A percentile compares a stretch with the other conserved stretches of the same genome.
These are phyloP conservation scores for Montipora efflorescens DNA, from an alignment of 64 coral and sea anemone genomes.

Conservation along the genomic window DNA sequence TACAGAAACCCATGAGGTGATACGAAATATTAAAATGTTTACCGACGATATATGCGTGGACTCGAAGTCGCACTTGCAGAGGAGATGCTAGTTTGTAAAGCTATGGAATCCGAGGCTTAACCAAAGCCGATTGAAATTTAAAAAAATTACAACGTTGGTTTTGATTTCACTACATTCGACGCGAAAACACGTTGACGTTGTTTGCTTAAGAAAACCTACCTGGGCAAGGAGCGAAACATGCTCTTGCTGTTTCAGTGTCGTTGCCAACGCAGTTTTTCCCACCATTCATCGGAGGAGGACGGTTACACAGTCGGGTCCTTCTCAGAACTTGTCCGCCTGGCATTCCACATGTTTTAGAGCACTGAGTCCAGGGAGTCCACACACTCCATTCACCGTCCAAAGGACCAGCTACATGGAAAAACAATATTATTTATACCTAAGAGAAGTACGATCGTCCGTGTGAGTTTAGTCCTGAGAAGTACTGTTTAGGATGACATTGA, in stretches of 20 bases:
- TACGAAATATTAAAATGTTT: too few relatives aligned
- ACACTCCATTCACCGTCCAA: conserved; percentile 85
- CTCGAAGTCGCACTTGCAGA: too few relatives aligned
- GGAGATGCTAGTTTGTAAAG: too few relatives aligned
- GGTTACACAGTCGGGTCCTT: conserved; percentile 83
- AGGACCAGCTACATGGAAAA: conserved; percentile 69
- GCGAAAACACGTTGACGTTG: neutral
- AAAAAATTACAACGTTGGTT: too few relatives aligned
- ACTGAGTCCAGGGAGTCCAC: conserved; percentile 81
- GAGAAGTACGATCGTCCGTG: too few relatives aligned
- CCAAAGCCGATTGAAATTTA: too few relatives aligned
- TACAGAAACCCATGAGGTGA: too few relatives aligned
- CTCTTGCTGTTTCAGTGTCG: conserved; percentile 66
- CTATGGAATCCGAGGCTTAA: too few relatives aligned
- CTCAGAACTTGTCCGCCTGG: conserved; percentile 65
- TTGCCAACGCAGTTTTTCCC: conserved; percentile 86
- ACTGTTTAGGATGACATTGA: too few relatives aligned
- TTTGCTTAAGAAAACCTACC: conserved; percentile 41
- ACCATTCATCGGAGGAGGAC: conserved; percentile 90
- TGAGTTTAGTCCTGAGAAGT: too few relatives aligned
- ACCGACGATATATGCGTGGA: too few relatives aligned
- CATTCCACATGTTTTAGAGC: conserved; percentile 86
- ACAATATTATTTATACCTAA: neutral
- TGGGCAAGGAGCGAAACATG: conserved; percentile 90
- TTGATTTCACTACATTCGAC: too few relatives aligned